phyloP scores from a whole-genome alignment of 2,888 invertebrate genomes.

The Drosophila melanosoma region DNA sequence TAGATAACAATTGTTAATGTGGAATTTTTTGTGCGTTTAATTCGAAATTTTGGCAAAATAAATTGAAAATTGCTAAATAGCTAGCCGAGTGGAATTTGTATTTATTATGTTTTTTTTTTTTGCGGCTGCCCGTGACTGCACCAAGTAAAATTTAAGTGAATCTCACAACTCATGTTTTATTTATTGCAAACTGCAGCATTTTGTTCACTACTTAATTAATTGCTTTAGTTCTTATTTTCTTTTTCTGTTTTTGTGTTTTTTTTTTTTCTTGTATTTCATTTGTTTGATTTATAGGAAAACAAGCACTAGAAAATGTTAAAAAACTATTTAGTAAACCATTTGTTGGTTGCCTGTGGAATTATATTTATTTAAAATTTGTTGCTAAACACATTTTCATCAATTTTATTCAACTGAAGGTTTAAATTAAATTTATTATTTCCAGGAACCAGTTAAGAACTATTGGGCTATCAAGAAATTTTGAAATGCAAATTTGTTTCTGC shows the following conservation, averaged over 20 bases:
- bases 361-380: slow-evolving; percentile 8
- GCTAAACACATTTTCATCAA: slow-evolving; percentile 22
- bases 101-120: slow-evolving; percentile 20
- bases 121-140: slow-evolving; percentile 39
- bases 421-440: slow-evolving; percentile 21
- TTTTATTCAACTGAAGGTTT: slow-evolving; percentile 26
- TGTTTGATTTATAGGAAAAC: slow-evolving; percentile 69
- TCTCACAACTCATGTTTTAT: slow-evolving; percentile 56
- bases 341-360: slow-evolving; percentile 34
- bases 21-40: slow-evolving; percentile 65
- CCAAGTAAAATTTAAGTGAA: slow-evolving; percentile 42
- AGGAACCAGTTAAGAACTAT: not conserved
- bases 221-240: slow-evolving; percentile 37
- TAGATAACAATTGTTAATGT: slow-evolving; percentile 11
- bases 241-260: not conserved
- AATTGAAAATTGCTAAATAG: slow-evolving; percentile 22
- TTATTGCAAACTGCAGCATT: slow-evolving; percentile 64
- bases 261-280: slow-evolving; percentile 21
- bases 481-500: not conserved
- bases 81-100: slow-evolving; percentile 9
- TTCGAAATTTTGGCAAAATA: slow-evolving; percentile 14
- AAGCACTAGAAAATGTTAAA: slow-evolving; percentile 67
- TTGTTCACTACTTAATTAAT: slow-evolving; percentile 73
- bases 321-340: slow-evolving; percentile 60
- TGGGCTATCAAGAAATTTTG: not conserved